These are phyloP conservation scores for Dinomys branickii DNA, from an alignment of 2,113 vertebrate genomes.

Conservation along the genomic window DNA sequence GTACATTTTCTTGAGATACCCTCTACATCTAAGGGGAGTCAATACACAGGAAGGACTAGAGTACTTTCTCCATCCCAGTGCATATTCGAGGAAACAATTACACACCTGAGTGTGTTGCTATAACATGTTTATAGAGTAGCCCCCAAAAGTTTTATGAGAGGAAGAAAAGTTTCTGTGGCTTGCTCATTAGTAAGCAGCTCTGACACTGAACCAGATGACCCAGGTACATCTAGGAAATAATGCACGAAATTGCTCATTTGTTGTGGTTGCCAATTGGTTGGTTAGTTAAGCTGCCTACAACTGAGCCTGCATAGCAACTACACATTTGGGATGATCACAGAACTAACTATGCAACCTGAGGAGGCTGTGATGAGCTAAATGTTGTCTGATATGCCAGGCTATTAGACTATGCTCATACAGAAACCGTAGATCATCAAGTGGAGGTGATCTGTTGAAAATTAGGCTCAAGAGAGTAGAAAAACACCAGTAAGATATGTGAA, in stretches of 20 bases:
- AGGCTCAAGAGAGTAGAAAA: not conserved
- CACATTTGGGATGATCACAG: not conserved
- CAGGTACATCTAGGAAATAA: not conserved
- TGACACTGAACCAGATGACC: not conserved
- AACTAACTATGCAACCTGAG: not conserved
- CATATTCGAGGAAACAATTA: not conserved
- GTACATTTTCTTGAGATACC: not conserved
- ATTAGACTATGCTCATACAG: not conserved
- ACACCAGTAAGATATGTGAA: not conserved
- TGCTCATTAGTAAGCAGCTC: not conserved
- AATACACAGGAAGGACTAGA: not conserved
- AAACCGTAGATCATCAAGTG: not conserved
- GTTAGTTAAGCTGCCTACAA: not conserved
- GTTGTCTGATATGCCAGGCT: not conserved
- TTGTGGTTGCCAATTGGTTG: not conserved
- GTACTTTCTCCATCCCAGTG: not conserved
- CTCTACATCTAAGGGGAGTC: not conserved
- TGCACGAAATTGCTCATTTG: not conserved
- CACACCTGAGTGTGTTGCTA: not conserved
- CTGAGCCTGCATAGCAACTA: not conserved
- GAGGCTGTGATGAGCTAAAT: not conserved
- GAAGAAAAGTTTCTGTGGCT: not conserved
- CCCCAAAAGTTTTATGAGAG: not conserved
- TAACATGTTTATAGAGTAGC: not conserved
- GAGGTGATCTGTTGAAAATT: not conserved